Percentiles rank a stretch among this genome's conserved stretches.
Evolutionary conservation across 2,113 vertebrate species (phyloP).

Genomic region (Gallinago undulata): DNA sequence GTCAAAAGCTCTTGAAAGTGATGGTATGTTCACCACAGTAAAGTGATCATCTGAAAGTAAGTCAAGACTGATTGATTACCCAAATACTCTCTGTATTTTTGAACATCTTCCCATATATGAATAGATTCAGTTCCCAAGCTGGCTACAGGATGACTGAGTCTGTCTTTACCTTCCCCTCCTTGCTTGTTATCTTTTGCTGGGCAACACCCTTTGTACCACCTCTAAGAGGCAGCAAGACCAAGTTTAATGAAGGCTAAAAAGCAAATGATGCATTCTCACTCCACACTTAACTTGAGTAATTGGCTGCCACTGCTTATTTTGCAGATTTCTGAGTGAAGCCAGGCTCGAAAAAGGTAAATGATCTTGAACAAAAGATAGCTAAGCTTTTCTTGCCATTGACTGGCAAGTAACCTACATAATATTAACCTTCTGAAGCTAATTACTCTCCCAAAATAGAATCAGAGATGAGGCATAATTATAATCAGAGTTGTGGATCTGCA

Average conservation of each 20-base stretch:
- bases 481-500: background rate
- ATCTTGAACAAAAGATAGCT: conserved; percentile 52
- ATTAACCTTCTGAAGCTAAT: background rate
- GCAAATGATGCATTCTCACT: conserved; percentile 38
- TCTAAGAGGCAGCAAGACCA: background rate
- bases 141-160: background rate
- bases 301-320: conserved; percentile 55
- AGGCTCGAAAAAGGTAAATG: conserved; percentile 57
- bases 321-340: conserved; percentile 53
- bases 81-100: background rate
- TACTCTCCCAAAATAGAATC: background rate
- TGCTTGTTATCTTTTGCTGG: background rate
- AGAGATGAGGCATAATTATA: background rate
- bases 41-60: background rate
- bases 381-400: background rate
- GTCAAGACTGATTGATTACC: background rate
- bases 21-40: background rate
- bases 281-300: conserved; percentile 50
- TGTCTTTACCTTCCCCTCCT: background rate
- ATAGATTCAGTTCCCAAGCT: background rate
- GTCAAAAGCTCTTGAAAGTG: background rate
- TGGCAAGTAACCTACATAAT: background rate
- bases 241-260: conserved; percentile 32
- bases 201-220: background rate
- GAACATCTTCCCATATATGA: background rate